Conservation (phyloP, 1,140 invertebrate genomes). For the Tetragnatha versicolor region DNA sequence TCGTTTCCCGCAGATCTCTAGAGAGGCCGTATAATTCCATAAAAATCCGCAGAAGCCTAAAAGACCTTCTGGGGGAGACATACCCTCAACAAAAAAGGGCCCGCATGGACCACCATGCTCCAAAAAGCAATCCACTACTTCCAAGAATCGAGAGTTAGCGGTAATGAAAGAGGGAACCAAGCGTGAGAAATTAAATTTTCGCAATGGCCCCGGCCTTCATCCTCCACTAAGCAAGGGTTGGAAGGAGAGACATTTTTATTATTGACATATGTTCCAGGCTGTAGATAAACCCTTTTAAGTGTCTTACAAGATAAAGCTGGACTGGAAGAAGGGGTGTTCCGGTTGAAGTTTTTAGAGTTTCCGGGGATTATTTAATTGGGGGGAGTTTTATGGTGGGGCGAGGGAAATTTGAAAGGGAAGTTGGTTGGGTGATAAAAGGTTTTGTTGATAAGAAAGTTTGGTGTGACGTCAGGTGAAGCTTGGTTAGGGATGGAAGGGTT, state of each 20-base stretch:
- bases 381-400: no score
- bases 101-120: not conserved
- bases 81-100: not conserved
- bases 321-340: no score
- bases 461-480: no score
- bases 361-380: no score
- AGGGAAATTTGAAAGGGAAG: no score
- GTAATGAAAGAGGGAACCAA: constrained; percentile 26
- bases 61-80: not conserved
- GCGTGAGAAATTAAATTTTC: constrained; percentile 27
- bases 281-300: constrained; percentile 1
- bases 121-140: constrained; percentile 1
- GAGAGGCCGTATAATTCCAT: not conserved
- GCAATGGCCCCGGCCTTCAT: constrained; percentile 20
- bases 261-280: constrained; percentile 12
- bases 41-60: not conserved
- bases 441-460: no score
- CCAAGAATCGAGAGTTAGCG: not conserved
- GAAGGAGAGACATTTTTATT: constrained; percentile 6
- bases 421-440: no score
- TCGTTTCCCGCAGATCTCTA: no score
- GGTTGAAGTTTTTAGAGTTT: no score
- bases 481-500: no score
- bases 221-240: not conserved
- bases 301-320: not conserved